These are phyloP conservation scores for Gymnoscopelus microlampas DNA, from an alignment of 2,797 vertebrate species.

Conservation along the genomic window DNA sequence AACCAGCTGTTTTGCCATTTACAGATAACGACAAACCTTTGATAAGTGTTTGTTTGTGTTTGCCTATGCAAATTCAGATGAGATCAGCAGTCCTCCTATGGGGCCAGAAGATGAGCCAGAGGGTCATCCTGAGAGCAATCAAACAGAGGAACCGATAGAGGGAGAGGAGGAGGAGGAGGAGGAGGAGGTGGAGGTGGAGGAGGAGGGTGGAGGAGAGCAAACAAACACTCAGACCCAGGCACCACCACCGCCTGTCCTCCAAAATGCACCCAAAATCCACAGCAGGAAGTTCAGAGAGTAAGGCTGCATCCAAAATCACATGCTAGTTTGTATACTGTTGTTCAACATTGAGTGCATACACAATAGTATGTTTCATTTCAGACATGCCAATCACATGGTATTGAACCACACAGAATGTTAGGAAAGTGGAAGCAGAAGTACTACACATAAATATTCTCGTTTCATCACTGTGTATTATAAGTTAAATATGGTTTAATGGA, in stretches of 20 bases:
- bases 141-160: slow-evolving; percentile 1
- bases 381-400: no score
- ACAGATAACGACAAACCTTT: neutral
- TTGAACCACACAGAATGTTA: no score
- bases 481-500: no score
- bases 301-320: slow-evolving; percentile 55
- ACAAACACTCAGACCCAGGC: neutral
- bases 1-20: neutral
- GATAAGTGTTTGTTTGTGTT: slow-evolving; percentile 2
- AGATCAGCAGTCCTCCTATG: slow-evolving; percentile 17
- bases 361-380: no score
- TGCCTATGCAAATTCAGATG: slow-evolving; percentile 39
- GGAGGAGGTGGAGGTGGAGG: slow-evolving; percentile 12
- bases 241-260: slow-evolving; percentile 16
- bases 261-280: slow-evolving; percentile 88
- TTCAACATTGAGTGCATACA: no score
- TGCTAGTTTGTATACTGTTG: no score
- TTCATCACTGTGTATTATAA: no score
- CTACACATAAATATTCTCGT: no score
- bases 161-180: slow-evolving; percentile 12
- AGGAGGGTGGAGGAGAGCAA: slow-evolving; percentile 30
- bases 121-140: slow-evolving; percentile 5
- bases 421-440: no score
- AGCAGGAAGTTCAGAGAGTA: slow-evolving; percentile 98
- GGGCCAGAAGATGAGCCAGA: slow-evolving; percentile 43